Conservation (phyloP, 2,888 invertebrate genomes). For the Agriopis aurantiaria region DNA sequence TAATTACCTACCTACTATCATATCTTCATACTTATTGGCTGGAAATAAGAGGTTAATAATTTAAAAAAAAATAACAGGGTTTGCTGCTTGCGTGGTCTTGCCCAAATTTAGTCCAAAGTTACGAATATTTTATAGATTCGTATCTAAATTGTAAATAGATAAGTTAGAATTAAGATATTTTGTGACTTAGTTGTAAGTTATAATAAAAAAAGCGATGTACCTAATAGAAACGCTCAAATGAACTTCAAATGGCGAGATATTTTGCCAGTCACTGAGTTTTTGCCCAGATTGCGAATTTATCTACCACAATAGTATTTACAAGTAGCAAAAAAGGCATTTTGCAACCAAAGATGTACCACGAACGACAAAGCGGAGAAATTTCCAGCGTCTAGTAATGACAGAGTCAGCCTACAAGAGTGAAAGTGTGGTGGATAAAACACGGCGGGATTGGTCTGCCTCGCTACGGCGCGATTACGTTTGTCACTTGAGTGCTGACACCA, state of each 20-base stretch:
- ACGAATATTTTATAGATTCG: not conserved
- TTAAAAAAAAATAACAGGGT: slow-evolving; percentile 16
- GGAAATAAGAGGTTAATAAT: slow-evolving; percentile 1
- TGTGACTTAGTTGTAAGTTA: slow-evolving; percentile 13
- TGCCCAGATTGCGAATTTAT: slow-evolving; percentile 1
- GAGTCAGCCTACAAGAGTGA: slow-evolving; percentile 57
- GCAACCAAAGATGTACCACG: slow-evolving; percentile 58
- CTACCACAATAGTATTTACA: slow-evolving; percentile 10
- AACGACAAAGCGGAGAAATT: slow-evolving; percentile 57
- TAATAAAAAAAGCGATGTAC: slow-evolving; percentile 6
- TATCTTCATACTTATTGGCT: not conserved
- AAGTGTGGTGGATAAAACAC: slow-evolving; percentile 62
- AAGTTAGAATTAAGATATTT: slow-evolving; percentile 20
- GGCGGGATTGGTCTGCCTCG: slow-evolving; percentile 38
- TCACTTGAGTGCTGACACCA: slow-evolving; percentile 48
- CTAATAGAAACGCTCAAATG: not conserved
- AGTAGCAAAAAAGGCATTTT: slow-evolving; percentile 27
- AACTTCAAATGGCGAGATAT: slow-evolving; percentile 6
- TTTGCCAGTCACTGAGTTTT: slow-evolving; percentile 11
- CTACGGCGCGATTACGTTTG: slow-evolving; percentile 46
- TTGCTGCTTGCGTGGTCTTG: slow-evolving; percentile 6
- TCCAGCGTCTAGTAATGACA: slow-evolving; percentile 58
- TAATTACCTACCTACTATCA: not conserved
- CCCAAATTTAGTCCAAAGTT: slow-evolving; percentile 16
- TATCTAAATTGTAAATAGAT: slow-evolving; percentile 19